These are phyloP conservation scores for Acrobasis consociella DNA, from an alignment of 2,888 invertebrate genomes.

Conservation along the genomic window DNA sequence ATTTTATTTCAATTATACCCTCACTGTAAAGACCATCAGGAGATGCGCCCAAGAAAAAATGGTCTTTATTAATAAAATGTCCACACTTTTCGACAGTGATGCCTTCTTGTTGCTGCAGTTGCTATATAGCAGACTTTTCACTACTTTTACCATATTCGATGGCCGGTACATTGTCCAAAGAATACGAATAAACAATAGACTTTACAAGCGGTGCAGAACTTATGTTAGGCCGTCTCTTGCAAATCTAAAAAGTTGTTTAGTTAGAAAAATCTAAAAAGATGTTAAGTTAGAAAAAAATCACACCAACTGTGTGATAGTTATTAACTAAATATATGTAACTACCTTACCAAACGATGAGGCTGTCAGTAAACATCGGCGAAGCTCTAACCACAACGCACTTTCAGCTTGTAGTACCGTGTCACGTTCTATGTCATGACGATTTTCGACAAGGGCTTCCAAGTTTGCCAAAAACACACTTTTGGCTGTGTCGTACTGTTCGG, in stretches of 20 bases:
- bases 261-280: background rate
- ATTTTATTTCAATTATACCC: constrained; percentile 17
- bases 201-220: constrained; percentile 27
- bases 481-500: too few species aligned
- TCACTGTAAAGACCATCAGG: constrained; percentile 12
- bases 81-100: constrained; percentile 25
- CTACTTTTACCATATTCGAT: constrained; percentile 27
- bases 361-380: constrained; percentile 23
- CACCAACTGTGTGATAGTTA: background rate
- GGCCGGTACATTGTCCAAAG: constrained; percentile 18
- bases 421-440: constrained; percentile 21
- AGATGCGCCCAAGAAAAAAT: constrained; percentile 26
- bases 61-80: constrained; percentile 27
- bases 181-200: constrained; percentile 23
- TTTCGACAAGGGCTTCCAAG: background rate
- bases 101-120: constrained; percentile 25
- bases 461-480: too few species aligned
- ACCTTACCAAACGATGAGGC: constrained; percentile 26
- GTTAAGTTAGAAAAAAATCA: background rate
- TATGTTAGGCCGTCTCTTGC: constrained; percentile 23
- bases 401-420: constrained; percentile 24
- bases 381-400: constrained; percentile 25
- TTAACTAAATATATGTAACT: background rate
- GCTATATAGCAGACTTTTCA: constrained; percentile 24
- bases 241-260: background rate